These are phyloP conservation scores for Drosophila tanythrix DNA, from an alignment of 2,888 invertebrate genomes.

Conservation along the genomic window DNA sequence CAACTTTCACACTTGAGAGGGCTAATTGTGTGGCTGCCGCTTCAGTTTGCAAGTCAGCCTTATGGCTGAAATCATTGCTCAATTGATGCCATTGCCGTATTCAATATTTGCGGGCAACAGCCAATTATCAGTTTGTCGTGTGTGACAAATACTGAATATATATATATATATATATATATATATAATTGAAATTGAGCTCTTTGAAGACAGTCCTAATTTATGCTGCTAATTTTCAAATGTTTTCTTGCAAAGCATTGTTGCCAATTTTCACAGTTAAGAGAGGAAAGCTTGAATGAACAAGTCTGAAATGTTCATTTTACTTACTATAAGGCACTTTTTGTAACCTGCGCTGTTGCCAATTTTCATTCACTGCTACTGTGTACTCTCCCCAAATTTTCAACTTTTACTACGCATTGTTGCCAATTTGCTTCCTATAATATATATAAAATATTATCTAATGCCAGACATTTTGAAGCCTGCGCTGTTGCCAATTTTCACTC, in stretches of 20 bases:
- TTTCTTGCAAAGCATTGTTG: conserved; percentile 8
- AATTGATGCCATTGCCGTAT: not conserved
- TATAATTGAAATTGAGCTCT: not conserved
- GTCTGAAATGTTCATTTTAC: not conserved
- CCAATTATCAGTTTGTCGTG: not conserved
- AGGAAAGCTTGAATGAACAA: no score
- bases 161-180: no score
- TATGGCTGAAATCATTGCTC: not conserved
- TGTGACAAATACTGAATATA: not conserved
- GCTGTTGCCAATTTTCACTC: conserved; percentile 11
- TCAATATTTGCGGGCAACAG: not conserved
- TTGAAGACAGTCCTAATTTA: not conserved
- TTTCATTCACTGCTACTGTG: not conserved
- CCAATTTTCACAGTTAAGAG: not conserved
- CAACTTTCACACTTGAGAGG: conserved; percentile 1
- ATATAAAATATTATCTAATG: not conserved
- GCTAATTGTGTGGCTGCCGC: not conserved
- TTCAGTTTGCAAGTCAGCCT: not conserved
- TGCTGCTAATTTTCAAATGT: not conserved
- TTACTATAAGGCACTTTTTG: not conserved
- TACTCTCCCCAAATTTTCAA: no score
- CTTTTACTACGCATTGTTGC: not conserved
- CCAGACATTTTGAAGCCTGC: not conserved
- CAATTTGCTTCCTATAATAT: not conserved
- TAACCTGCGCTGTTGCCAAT: conserved; percentile 2